Evolutionary conservation across 2,888 invertebrate species (phyloP), one percentile per base, ranked within the genome.

Genomic region (Rotaria magnacalcarata): DNA sequence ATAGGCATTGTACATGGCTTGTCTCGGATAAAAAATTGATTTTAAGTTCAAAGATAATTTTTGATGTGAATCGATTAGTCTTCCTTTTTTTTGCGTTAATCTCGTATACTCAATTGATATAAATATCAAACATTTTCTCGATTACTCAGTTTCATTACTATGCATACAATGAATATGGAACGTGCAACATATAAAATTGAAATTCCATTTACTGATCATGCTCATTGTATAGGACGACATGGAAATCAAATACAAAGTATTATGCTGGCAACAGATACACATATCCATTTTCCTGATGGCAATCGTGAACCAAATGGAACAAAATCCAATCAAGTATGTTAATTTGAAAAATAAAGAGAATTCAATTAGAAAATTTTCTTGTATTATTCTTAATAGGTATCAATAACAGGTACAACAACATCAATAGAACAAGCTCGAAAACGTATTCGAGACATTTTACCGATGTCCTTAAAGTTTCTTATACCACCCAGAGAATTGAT

Each of bases 181-280:
- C 80, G 80, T 47, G 80, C 47, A 24, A 80, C 80, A 80, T n/a
- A 47, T 14, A 80, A 80, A 80, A 34, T 80, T 14, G 80, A 80
- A 80, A 80, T 80, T 47, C 80, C 80, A 47, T 80, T 80, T 47
- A 80, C 80, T 47, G 80, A 84, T 27, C 84, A 84, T 60, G 58
- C 56, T n/a, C 84, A 84, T 84, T 84, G 84, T 52, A 60, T 84
- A 54, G 84, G 84, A 41, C 52, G 84, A 41, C 84, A 84, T 54
- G 80, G 80, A 24, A 80, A 80, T 80, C 80, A 80, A 80, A 80
- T 80, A 47, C 80, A 80, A 47, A 80, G 47, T 47, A 80, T 80
- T n/a, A 80, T 80, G 80, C 14, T 24, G 19, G 43, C 80, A 80
- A 80, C 80, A 3, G 80, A 80, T n/a, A 80, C 80, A 47, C 80